A percentile compares a stretch with the other conserved stretches of the same genome.
phyloP scores from a whole-genome alignment of 2,113 vertebrate species.

The Heterotilapia buettikoferi region DNA sequence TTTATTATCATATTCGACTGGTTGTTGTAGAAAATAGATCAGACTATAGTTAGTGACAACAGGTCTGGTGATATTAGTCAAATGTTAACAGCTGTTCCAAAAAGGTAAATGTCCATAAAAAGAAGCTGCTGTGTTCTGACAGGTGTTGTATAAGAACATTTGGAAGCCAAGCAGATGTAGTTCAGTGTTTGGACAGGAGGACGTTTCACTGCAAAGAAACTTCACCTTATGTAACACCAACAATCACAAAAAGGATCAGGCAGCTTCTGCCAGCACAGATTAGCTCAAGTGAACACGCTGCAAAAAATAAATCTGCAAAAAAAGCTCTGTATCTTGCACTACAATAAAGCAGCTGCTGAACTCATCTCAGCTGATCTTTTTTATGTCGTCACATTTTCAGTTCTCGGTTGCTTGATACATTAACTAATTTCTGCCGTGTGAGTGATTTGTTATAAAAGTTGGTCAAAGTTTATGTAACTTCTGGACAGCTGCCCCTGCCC shows the following conservation, averaged over 20 bases:
- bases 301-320: background rate
- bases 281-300: background rate
- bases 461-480: background rate
- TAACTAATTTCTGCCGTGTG: background rate
- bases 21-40: background rate
- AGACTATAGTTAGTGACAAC: background rate
- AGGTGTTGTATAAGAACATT: background rate
- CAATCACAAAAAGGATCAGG: background rate
- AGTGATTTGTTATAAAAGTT: background rate
- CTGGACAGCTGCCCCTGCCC: background rate
- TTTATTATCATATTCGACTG: fast-evolving
- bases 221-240: background rate
- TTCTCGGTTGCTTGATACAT: fast-evolving
- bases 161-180: background rate
- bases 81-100: background rate
- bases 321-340: fast-evolving
- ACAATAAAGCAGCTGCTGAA: background rate
- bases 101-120: background rate
- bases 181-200: background rate
- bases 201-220: background rate
- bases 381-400: background rate
- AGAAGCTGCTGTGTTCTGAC: background rate
- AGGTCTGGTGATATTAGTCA: background rate
- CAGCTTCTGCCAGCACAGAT: background rate
- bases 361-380: background rate